phyloP scores from a whole-genome alignment of 2,113 vertebrate genomes.

The Tragelaphus buxtoni region DNA sequence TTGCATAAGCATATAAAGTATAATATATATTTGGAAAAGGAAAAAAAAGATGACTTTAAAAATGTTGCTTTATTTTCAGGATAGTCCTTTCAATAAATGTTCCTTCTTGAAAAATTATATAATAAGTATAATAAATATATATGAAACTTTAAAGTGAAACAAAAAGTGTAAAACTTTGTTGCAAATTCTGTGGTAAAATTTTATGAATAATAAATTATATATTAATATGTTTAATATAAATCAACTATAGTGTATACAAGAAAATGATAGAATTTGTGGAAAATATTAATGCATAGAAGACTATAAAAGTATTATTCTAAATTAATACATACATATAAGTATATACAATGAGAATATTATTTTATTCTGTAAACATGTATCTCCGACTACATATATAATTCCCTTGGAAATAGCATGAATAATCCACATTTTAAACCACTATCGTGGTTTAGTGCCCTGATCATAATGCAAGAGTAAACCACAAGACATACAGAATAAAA shows the following conservation, averaged over 20 bases:
- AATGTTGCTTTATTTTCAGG: not conserved
- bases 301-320: not conserved
- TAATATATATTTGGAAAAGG: not conserved
- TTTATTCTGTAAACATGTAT: not conserved
- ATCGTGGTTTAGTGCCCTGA: not conserved
- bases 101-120: no score
- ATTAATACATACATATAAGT: not conserved
- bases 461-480: not conserved
- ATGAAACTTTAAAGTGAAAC: no score
- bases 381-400: not conserved
- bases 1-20: not conserved
- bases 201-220: no score
- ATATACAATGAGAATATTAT: not conserved
- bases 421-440: not conserved
- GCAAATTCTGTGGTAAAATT: no score
- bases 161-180: no score
- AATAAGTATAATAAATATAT: no score
- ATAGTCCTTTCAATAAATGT: not conserved
- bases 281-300: not conserved
- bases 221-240: no score
- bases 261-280: not conserved
- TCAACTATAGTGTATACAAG: no score
- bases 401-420: not conserved
- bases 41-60: not conserved
- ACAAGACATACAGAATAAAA: not conserved